Evolutionary conservation across 2,113 vertebrate genomes (phyloP), one percentile per base, ranked within the genome.

Genomic region (Oncorhynchus tshawytscha): DNA sequence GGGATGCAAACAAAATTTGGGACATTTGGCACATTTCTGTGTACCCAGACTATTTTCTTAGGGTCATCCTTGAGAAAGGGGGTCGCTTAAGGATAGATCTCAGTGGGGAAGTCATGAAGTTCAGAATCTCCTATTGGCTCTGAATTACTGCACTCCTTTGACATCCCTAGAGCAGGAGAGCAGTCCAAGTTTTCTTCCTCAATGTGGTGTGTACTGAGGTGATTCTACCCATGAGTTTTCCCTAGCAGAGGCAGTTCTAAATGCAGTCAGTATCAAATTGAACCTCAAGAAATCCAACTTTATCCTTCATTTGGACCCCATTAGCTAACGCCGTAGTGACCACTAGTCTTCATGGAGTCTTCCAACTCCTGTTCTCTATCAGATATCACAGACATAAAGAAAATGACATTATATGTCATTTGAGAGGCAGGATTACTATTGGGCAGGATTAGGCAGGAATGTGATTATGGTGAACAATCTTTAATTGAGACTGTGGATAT

Each of bases 61-160:
- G 45, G 45, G 22, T 72, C 29, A 45, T 75, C 69, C 57, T 67
- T 48, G n/a, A 48, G 18, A 81, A 66, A 62, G 16, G 73, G 39
- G 80, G 34, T 78, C 60, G 72, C 29, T 18, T 78, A 18, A 80
- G 81, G 79, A 81, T 76, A 79, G 24, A 29, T 13, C 5, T 0
- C 25, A 70, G 66, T 48, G 27, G 51, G 9, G 20, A 18, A 34
- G 78, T 70, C n/a, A 60, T 48, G 13, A 71, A 6, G 65, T 24
- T 39, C 7, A 9, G 48, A 27, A 16, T 65, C 48, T 39, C 27
- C 27, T 29, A 25, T 2, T 48, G 65, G 70, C 20, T 22, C 34
- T 70, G 12, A 48, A 70, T 48, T 12, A 70, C 34, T 45, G 9
- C 18, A 12, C 20, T 45, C 16, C 34, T 45, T 22, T 69, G 67